These are phyloP conservation scores for Eulimnadia texana DNA, from an alignment of 1,140 invertebrate species.

Conservation along the genomic window DNA sequence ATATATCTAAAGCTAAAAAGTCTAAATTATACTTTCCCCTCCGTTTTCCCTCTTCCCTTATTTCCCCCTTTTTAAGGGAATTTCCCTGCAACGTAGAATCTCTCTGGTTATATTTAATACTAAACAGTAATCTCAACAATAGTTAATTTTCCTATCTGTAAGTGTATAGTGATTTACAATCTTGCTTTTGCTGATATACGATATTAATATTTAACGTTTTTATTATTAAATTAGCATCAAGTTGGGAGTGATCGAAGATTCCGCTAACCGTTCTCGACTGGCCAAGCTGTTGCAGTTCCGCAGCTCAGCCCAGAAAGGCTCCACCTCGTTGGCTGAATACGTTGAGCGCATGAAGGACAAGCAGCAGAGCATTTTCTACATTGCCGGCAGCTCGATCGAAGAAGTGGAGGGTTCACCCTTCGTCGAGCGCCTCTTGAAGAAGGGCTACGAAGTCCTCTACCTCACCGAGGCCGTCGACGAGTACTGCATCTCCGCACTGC, in stretches of 20 bases:
- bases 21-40: no score
- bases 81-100: no score
- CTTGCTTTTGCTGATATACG: not conserved
- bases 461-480: constrained; percentile 95
- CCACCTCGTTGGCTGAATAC: constrained; percentile 75
- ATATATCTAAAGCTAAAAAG: no score
- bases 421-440: constrained; percentile 81
- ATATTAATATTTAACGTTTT: not conserved
- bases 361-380: constrained; percentile 91
- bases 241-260: constrained; percentile 94
- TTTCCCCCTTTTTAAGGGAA: no score
- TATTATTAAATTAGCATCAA: constrained; percentile 52
- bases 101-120: no score
- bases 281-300: constrained; percentile 88
- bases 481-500: constrained; percentile 88
- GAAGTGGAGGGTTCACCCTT: constrained; percentile 90
- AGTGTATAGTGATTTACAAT: not conserved
- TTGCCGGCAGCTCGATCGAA: constrained; percentile 73
- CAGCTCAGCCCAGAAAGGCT: constrained; percentile 55
- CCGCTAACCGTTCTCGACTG: constrained; percentile 83
- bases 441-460: constrained; percentile 93
- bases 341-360: constrained; percentile 93
- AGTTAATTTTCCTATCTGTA: no score
- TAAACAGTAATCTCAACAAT: no score
- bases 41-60: no score